Base-by-base conservation (phyloP, 2,113 vertebrate species). In the Neomonachus schauinslandi region DNA sequence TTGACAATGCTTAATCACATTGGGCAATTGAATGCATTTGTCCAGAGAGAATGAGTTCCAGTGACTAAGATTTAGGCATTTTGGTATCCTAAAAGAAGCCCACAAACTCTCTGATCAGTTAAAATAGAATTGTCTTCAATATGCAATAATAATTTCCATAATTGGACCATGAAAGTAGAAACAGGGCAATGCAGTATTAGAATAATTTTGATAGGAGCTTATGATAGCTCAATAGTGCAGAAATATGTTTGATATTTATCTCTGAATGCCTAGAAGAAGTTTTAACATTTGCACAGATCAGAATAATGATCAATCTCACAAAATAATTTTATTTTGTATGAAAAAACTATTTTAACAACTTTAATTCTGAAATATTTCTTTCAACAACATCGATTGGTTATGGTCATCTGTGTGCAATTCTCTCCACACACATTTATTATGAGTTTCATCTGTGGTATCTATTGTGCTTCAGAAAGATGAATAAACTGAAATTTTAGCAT, bases 131-230 rank as follows among this genome's bases (percentile, higher is more conserved):
- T 98, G 82, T 86, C 51, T 71, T 94, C 28, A 89, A 8, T 97
- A 98, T 91, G 1, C 19, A 95, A 94, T 96, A 93, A 87, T 92
- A 85, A 98, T 92, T 96, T 97, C 57, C 87, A 87, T 67, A 94
- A 97, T 89, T 97, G 16, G 14, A 69, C 76, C 65, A 74, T 79
- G 71, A 97, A 97, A 51, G 26, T 26, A 67, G 57, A 95, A 93
- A 36, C 51, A 96, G 61, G 33, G 36, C 21, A 92, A 33, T 92
- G 31, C 39, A 39, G 10, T 91, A 85, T 83, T 94, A 96, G 51
- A 98, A 83, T 71, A 94, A 92, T 4, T 85, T 71, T 96, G 55
- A 55, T 82, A 81, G 16, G 11, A 74, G 19, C 9, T 85, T 77
- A 46, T 88, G 46, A 26, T 94, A 65, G 31, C 65, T 86, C 26